Evolutionary conservation across 2,113 vertebrate genomes (phyloP), one percentile per base, ranked within the genome.

Genomic region (Tapirus terrestris): DNA sequence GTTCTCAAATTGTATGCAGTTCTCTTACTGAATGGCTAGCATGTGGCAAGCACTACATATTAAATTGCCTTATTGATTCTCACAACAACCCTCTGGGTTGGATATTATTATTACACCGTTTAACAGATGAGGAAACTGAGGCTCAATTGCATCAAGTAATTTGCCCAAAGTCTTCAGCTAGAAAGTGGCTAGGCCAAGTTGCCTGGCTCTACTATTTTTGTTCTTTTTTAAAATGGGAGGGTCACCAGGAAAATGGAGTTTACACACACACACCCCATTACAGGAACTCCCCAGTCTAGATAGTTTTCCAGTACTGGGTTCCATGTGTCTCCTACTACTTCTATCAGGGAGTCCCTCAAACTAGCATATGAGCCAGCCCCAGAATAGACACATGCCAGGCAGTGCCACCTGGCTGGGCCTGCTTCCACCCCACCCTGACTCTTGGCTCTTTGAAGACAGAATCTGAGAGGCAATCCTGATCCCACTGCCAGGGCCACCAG

Each of bases 401-500:
- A 60, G 10, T 72, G 60, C 67, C 80, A 79, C 61, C 39, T 94
- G 97, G 51, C 81, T 51, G 73, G 81, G 53, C 65, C 48, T 39
- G 39, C 91, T 96, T 97, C 97, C 4, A 4, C 76, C 90, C 73
- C 61, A 89, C 56, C 84, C 94, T 80, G 75, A 89, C 94, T 60
- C 33, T 89, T n/a, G 21, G 60, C 82, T 94, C 29, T 82, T 20
- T 68, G 45, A 91, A 48, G 31, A 94, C 16, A 53, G 17, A 75
- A 33, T 17, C 80, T 72, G 58, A 87, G 92, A 72, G 39, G 17
- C 18, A 84, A 60, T 92, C 56, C 61, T 82, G 31, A 91, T 75
- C 56, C 61, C 27, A 60, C 31, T 60, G 79, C 68, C 51, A 83
- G 61, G 87, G n/a, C 23, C 23, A 86, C 53, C 68, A 83, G 76